Evolutionary conservation across 2,888 invertebrate genomes (phyloP).

Genomic region (Timema podura): DNA sequence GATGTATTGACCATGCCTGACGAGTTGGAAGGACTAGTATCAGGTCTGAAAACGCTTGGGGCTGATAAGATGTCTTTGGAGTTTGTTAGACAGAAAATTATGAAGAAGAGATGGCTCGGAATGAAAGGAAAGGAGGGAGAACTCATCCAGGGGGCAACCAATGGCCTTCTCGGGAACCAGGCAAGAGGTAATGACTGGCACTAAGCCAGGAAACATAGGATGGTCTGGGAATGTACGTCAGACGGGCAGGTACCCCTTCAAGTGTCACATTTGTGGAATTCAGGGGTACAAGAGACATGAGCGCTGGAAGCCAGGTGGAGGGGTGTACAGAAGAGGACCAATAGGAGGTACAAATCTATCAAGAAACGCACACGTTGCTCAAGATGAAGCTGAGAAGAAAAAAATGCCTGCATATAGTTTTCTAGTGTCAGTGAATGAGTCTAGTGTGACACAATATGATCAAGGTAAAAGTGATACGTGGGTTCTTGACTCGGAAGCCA

Average conservation of each 20-base stretch:
- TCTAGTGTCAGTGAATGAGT: background rate
- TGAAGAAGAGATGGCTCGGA: background rate
- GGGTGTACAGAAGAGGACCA: constrained; percentile 7
- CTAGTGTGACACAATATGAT: background rate
- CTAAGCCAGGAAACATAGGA: background rate
- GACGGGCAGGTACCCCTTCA: background rate
- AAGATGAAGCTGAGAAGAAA: background rate
- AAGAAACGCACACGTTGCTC: background rate
- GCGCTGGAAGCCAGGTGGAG: background rate
- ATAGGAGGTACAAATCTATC: background rate
- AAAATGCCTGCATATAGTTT: background rate
- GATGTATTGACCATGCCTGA: background rate
- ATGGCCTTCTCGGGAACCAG: constrained; percentile 4
- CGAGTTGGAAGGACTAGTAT: background rate
- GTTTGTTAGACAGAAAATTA: background rate
- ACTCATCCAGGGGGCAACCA: background rate
- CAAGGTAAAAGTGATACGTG: background rate
- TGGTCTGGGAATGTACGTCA: background rate
- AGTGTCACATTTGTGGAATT: background rate
- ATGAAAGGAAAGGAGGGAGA: background rate
- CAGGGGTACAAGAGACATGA: background rate
- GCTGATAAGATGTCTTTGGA: background rate
- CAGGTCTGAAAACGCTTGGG: constrained; percentile 3
- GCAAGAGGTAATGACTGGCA: background rate
- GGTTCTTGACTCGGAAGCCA: constrained; percentile 2